phyloP scores from a whole-genome alignment of 2,888 invertebrate genomes.

The Microctonus brassicae region DNA sequence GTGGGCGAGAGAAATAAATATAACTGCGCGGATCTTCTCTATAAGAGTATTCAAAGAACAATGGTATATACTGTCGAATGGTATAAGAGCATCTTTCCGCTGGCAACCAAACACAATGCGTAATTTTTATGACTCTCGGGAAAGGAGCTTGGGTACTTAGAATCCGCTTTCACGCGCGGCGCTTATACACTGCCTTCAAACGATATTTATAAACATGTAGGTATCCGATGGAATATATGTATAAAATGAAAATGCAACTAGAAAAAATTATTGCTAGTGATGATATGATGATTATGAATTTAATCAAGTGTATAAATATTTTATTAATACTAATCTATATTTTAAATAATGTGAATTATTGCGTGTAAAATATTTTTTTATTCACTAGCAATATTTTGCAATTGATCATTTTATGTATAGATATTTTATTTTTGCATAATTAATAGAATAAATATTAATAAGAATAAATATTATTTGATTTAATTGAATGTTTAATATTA shows the following conservation, averaged over 20 bases:
- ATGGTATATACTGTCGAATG: constrained; percentile 37
- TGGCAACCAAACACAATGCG: constrained; percentile 56
- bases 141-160: constrained; percentile 43
- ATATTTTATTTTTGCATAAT: too few relatives aligned
- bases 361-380: too few relatives aligned
- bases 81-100: constrained; percentile 52
- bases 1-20: constrained; percentile 9
- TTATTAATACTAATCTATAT: too few relatives aligned
- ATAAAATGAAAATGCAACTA: too few relatives aligned
- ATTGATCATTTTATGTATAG: too few relatives aligned
- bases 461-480: too few relatives aligned
- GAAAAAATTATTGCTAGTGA: not conserved
- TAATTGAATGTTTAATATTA: too few relatives aligned
- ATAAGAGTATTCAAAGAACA: constrained; percentile 37
- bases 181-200: constrained; percentile 23
- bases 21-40: constrained; percentile 31
- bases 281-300: not conserved
- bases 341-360: too few relatives aligned
- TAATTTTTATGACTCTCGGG: constrained; percentile 51
- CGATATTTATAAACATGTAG: constrained; percentile 17
- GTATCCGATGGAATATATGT: constrained; percentile 9
- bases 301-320: too few relatives aligned
- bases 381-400: too few relatives aligned
- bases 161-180: constrained; percentile 36
- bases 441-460: too few relatives aligned